Evolutionary conservation across 2,888 invertebrate species (phyloP), one percentile per base, ranked within the genome.

Genomic region (Bellardia bayeri): DNA sequence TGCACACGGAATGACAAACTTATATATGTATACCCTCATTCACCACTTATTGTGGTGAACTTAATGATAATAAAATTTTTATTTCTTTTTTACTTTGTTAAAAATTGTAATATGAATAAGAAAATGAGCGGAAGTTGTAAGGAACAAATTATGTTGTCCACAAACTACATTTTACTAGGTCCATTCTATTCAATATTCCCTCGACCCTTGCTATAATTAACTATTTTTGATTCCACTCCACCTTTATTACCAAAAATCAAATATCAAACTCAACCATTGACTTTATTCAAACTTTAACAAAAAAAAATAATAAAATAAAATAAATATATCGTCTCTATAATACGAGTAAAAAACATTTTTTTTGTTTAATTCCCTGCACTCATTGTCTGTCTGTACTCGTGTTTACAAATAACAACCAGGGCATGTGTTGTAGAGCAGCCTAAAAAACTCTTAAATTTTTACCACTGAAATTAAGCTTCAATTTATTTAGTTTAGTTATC

Each of bases 401-500:
- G 13, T 61, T 45, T 37, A 13, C 42, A 71, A 58, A 40, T 40
- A 71, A 64, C 49, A 37, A 64, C 9, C 69, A 49, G 5, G 13
- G 2, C 80, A 71, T 63, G 37, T 51, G 58, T 9, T 40, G 37
- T 16, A 64, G 13, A 45, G 33, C 2, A 33, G 16, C n/a, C 51
- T 33, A 51, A 51, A 51, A 51, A 63, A 56, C 16, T 33, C 33
- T 64, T 64, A 51, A 66, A 64, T 51, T 75, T 74, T 75, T 51
- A 49, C 42, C 23, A 71, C 71, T 14, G 37, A 76, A 37, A 69
- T 76, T 63, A 69, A 69, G 16, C 23, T 45, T 63, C 14, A 83
- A 71, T 49, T 69, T 42, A n/a, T 9, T 16, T 40, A 33, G 54
- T 11, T 45, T 45, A 45, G 11, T 45, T 45, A 3, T 45, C 13